Evolutionary conservation across 2,113 vertebrate species (phyloP), one percentile per base, ranked within the genome.

Genomic region (Dinomys branickii): DNA sequence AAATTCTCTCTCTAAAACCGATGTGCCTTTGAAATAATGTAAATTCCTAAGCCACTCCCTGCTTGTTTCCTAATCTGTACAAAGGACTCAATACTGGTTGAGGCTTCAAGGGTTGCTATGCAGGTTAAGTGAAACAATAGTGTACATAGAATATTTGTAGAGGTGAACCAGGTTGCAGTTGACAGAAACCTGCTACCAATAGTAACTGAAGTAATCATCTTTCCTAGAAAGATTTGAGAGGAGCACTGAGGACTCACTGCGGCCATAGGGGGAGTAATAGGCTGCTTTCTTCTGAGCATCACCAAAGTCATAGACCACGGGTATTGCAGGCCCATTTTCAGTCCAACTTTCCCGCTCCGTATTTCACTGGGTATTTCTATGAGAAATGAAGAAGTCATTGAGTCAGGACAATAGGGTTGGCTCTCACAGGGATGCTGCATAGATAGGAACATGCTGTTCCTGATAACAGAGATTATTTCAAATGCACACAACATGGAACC

Each of bases 291-390:
- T 96, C 71, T 91, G 3, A 24, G 96, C 95, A 78, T 95, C 38
- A 0, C 97, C 97, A 7, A 61, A 87, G 63, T 98, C 98, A 50
- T 97, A 98, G 33, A 96, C 90, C n/a, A 98, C 69, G 6, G 97
- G 97, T 56, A 96, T 52, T 2, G 69, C 84, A 0, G 97, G 97
- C 71, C 98, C 98, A 0, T 94, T 97, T 67, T 97, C 83, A 2
- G 22, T 88, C 82, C 26, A 56, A 71, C 2, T 2, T 82, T 1
- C 97, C 96, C 30, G 0, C 8, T 12, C 84, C 58, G 1, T 94
- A 96, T 90, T 88, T 97, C 82, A 97, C 96, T 2, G 97, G 97
- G 13, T 88, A 97, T 92, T 44, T 97, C 97, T 97, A 54, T 2
- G 63, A 24, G 30, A 22, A 56, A 88, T 22, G 67, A 20, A 54